phyloP scores from a whole-genome alignment of 2,113 vertebrate genomes.

The Zosterops pallidus region DNA sequence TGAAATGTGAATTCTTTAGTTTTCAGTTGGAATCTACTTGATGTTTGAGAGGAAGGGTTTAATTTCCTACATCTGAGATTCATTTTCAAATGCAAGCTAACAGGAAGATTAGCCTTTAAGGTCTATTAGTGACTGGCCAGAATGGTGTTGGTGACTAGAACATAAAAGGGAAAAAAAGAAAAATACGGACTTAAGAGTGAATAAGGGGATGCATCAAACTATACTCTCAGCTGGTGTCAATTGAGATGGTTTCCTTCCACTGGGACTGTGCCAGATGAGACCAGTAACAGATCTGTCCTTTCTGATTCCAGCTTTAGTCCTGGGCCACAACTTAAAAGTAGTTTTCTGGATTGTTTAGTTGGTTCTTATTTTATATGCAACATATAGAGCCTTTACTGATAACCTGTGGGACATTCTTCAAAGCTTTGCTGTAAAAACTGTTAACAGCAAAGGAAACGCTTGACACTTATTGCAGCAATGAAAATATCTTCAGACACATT shows the following conservation, averaged over 20 bases:
- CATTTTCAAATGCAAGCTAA: conserved; percentile 53
- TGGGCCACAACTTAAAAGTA: conserved; percentile 44
- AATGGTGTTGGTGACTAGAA: conserved; percentile 35
- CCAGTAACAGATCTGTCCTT: conserved; percentile 14
- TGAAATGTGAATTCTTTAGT: conserved; percentile 35
- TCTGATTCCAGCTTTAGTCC: neutral
- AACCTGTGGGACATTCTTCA: conserved; percentile 57
- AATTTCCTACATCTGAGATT: conserved; percentile 62
- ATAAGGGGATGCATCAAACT: neutral
- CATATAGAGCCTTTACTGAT: conserved; percentile 30
- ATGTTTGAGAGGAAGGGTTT: conserved; percentile 50
- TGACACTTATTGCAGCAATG: conserved; percentile 64
- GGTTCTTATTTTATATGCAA: conserved; percentile 35
- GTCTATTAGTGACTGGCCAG: conserved; percentile 7
- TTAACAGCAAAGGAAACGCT: conserved; percentile 47
- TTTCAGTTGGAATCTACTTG: conserved; percentile 21
- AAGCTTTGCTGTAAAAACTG: conserved; percentile 59
- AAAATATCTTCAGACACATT: conserved; percentile 48
- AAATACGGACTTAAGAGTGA: neutral
- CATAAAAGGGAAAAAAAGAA: neutral
- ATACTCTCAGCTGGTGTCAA: conserved; percentile 35
- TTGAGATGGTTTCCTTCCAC: conserved; percentile 4
- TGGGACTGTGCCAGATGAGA: conserved; percentile 5
- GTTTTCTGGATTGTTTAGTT: conserved; percentile 50
- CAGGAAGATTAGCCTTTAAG: conserved; percentile 56